Evolutionary conservation across 1,140 invertebrate genomes (phyloP), one percentile per base, ranked within the genome.

Genomic region (Anagrus nilaparvatae): DNA sequence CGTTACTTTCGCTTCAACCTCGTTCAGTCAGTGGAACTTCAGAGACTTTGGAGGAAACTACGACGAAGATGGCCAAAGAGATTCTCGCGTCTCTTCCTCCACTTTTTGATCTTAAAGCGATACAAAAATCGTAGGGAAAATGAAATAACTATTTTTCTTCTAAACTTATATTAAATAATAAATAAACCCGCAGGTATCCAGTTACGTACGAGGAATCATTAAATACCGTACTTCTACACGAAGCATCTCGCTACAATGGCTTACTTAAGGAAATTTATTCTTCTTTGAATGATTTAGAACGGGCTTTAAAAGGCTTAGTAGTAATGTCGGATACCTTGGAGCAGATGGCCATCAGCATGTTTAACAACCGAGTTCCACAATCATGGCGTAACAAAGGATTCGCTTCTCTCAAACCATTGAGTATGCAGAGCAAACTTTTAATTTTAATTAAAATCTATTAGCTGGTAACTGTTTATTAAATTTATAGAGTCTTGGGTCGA

Each of bases 221-320:
- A 56, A 90, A 89, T 58, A 87, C 83, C 0, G 85, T 89, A 8
- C 63, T 90, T 12, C 70, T 83, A 12, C 85, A 89, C 65, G 87
- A 89, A 67, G 79, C 83, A 28, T 76, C 77, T 23, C 62, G 83
- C 14, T 90, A 85, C 56, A 88, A 90, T 52, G 74, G 60, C 25
- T 65, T 90, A 3, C 53, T 87, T 4, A 40, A 39, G 7, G 70
- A 75, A 4, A 80, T 90, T 21, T 63, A 71, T 13, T 55, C 52
- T n/a, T 78, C 74, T 17, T 54, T 87, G 2, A 61, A 60, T n/a
- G 77, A 84, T 54, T 62, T 87, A 13, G 54, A 78, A 31, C 84
- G 83, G 54, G 84, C 82, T 2, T 61, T 87, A 6, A 81, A 82
- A 58, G 84, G 85, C 17, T 53, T 84, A 6, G 78, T 85, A 4